Evolutionary conservation across 2,888 invertebrate genomes (phyloP).

Genomic region (Scaptomyza polygonia): DNA sequence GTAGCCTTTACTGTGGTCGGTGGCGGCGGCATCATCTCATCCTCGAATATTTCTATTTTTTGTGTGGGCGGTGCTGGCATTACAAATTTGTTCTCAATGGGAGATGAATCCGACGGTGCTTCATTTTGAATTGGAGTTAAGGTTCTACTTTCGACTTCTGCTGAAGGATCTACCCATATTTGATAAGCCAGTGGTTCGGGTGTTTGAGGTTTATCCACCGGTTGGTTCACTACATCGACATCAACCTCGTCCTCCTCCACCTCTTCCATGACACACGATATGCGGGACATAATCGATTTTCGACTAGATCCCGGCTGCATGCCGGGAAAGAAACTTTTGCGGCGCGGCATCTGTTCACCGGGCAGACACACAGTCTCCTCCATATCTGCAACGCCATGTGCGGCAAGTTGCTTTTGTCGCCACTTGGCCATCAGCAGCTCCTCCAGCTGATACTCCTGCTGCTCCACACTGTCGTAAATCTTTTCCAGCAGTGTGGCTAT

Average conservation of each 20-base stretch:
- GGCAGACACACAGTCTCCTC: slow-evolving; percentile 82
- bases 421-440: slow-evolving; percentile 73
- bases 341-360: slow-evolving; percentile 54
- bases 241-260: slow-evolving; percentile 8
- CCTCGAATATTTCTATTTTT: slow-evolving; percentile 70
- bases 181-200: slow-evolving; percentile 7
- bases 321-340: slow-evolving; percentile 82
- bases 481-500: slow-evolving; percentile 56
- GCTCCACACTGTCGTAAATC: slow-evolving; percentile 72
- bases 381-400: slow-evolving; percentile 79
- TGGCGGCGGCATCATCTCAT: slow-evolving; percentile 35
- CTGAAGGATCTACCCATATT: slow-evolving; percentile 22
- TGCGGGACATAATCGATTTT: slow-evolving; percentile 57
- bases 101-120: neutral
- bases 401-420: slow-evolving; percentile 64
- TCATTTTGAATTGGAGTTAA: neutral
- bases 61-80: slow-evolving; percentile 44
- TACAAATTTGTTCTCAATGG: slow-evolving; percentile 28
- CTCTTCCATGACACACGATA: slow-evolving; percentile 28
- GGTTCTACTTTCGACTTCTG: neutral
- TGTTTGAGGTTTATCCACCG: neutral
- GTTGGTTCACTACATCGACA: neutral
- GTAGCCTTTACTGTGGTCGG: slow-evolving; percentile 14
- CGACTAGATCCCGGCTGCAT: slow-evolving; percentile 35
- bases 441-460: slow-evolving; percentile 80